A percentile compares a stretch with the other conserved stretches of the same genome.
These are phyloP conservation scores for Zaprionus inermis DNA, from an alignment of 1,140 invertebrate species.

Conservation along the genomic window DNA sequence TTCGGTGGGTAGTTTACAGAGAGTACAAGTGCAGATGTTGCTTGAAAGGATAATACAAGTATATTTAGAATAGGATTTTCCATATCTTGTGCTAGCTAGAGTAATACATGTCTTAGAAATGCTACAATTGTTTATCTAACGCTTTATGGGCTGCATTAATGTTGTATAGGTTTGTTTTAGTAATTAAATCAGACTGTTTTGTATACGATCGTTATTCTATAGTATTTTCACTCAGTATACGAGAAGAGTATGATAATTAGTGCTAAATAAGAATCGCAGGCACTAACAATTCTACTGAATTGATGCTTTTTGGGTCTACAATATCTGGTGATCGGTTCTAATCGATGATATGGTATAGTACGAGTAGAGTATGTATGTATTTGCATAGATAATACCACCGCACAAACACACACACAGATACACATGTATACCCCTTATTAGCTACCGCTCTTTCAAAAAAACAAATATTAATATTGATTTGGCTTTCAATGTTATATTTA, in stretches of 20 bases:
- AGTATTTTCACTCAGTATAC: not conserved
- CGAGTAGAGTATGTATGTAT: not conserved
- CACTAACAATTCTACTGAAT: slow-evolving; percentile 5
- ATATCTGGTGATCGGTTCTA: slow-evolving; percentile 34
- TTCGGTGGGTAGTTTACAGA: slow-evolving; percentile 51
- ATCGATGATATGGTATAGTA: slow-evolving; percentile 9
- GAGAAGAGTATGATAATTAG: too few species aligned
- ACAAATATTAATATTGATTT: slow-evolving; percentile 23
- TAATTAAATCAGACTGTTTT: not conserved
- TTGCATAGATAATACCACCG: slow-evolving; percentile 4
- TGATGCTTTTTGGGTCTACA: slow-evolving; percentile 20
- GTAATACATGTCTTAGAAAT: not conserved
- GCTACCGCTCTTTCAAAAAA: not conserved
- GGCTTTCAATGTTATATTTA: slow-evolving; percentile 48
- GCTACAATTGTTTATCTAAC: slow-evolving; percentile 1
- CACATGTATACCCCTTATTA: not conserved
- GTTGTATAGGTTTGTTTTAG: not conserved
- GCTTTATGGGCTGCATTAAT: slow-evolving; percentile 11
- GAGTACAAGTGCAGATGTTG: too few species aligned
- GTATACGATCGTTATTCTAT: not conserved
- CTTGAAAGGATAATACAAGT: not conserved
- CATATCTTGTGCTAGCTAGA: not conserved
- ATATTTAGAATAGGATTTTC: not conserved
- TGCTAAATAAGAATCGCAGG: not conserved
- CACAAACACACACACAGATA: slow-evolving; percentile 12